Conservation (phyloP, 2,888 invertebrate genomes). For the Ecdyonurus torrentis region DNA sequence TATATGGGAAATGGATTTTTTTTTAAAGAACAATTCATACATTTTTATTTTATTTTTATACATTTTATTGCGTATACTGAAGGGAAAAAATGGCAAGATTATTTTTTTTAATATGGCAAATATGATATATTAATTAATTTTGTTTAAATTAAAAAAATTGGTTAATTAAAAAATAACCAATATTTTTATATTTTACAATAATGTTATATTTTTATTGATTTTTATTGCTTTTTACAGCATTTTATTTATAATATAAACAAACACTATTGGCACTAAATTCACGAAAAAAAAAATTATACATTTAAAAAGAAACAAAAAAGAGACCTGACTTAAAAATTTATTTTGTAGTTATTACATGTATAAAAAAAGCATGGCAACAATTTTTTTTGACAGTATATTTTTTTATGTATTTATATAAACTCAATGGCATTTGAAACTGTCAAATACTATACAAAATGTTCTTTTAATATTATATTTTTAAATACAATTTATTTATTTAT, state of each 20-base stretch:
- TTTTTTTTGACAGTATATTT: background rate
- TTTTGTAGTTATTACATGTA: background rate
- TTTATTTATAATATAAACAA: background rate
- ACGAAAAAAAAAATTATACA: background rate
- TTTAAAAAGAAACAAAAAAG: too few species aligned
- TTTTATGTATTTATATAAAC: background rate
- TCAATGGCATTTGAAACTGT: background rate
- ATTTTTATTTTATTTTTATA: background rate
- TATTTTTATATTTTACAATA: background rate
- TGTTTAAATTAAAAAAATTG: background rate
- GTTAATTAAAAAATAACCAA: background rate
- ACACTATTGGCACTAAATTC: background rate
- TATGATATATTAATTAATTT: too few species aligned
- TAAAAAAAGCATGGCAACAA: background rate
- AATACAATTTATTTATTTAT: too few species aligned
- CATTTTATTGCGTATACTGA: background rate
- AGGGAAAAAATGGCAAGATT: background rate
- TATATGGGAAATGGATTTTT: background rate
- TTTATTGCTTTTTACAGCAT: background rate
- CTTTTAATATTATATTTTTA: background rate
- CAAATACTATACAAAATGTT: background rate
- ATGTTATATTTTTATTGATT: background rate
- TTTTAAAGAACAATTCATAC: background rate
- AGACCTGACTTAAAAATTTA: background rate
- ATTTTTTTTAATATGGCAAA: too few species aligned